phyloP scores from a whole-genome alignment of 2,113 vertebrate genomes.

The Coreoperca whiteheadi region DNA sequence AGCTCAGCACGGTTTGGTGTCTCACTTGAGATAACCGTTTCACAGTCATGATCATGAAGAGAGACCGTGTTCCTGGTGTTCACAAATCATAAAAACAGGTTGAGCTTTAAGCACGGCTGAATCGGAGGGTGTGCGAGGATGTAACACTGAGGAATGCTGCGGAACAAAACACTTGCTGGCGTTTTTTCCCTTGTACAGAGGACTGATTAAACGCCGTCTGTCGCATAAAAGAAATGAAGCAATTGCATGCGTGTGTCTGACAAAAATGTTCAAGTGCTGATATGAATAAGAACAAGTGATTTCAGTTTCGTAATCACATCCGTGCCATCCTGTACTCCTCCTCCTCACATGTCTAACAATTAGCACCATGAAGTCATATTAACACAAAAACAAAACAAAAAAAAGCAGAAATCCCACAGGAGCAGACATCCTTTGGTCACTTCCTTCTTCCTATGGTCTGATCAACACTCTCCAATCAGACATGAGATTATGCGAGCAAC shows the following conservation, averaged over 20 bases:
- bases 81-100: background rate
- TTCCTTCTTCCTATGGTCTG: constrained; percentile 50
- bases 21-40: background rate
- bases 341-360: background rate
- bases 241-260: background rate
- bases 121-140: background rate
- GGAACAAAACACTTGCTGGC: background rate
- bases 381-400: background rate
- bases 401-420: accelerated
- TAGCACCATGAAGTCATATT: background rate
- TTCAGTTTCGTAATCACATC: background rate
- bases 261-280: too few relatives aligned
- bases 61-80: background rate
- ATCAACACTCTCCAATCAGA: constrained; percentile 20
- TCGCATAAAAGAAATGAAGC: background rate
- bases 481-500: background rate
- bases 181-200: too few relatives aligned
- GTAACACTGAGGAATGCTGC: background rate
- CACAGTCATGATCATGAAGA: background rate
- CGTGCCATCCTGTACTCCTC: background rate
- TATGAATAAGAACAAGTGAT: background rate
- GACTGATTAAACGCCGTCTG: background rate
- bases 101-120: background rate
- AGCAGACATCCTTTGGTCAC: background rate
- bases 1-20: background rate